phyloP scores from a whole-genome alignment of 1,140 invertebrate species.

The Nixonia krombeini region DNA sequence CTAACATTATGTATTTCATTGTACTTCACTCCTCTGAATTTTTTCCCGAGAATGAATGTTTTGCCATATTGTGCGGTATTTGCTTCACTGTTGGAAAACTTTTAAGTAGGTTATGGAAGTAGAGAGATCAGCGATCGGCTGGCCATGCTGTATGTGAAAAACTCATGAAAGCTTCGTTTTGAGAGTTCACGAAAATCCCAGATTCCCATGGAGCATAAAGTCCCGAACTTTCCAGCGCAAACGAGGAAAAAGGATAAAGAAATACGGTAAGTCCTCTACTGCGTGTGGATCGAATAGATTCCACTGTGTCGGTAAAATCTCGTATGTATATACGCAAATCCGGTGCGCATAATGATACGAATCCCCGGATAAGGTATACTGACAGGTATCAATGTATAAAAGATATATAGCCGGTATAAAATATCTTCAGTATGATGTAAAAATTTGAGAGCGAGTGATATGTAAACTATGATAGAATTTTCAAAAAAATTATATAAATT shows the following conservation, averaged over 20 bases:
- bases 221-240: conserved; percentile 31
- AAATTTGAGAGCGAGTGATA: no score
- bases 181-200: conserved; percentile 34
- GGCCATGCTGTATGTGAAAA: conserved; percentile 19
- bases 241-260: conserved; percentile 11
- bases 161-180: conserved; percentile 29
- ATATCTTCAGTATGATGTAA: no score
- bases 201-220: conserved; percentile 37
- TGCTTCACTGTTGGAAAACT: conserved; percentile 28
- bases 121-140: conserved; percentile 27
- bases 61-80: no score
- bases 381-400: no score
- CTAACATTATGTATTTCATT: no score
- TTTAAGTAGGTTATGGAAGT: conserved; percentile 36
- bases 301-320: neutral
- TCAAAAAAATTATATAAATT: no score
- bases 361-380: no score
- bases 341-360: neutral
- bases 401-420: no score
- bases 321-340: neutral
- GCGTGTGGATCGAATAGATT: conserved; percentile 20
- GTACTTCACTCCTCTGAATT: no score
- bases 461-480: no score
- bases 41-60: no score
- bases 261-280: neutral